Percentiles rank a stretch among this genome's conserved stretches.
These are phyloP conservation scores for Tragulus kanchil DNA, from an alignment of 2,113 vertebrate genomes.

Conservation along the genomic window DNA sequence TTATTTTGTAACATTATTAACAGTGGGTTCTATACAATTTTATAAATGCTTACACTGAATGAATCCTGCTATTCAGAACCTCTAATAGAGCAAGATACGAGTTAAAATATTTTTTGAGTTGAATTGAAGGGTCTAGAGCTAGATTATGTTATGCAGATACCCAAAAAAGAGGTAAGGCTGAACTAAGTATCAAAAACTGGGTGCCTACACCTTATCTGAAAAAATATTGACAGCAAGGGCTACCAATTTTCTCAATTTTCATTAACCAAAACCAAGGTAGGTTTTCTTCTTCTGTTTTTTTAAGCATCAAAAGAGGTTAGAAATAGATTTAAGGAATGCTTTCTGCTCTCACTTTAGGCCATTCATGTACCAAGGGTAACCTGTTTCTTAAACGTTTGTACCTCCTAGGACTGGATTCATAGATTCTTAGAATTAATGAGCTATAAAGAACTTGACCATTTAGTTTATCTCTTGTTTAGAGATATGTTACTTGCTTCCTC, in stretches of 20 bases:
- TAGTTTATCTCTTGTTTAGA: not conserved
- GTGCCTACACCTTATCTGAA: not conserved
- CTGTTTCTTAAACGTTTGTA: not conserved
- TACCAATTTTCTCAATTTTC: not conserved
- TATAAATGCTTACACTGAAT: not conserved
- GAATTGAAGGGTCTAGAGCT: not conserved
- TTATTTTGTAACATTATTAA: not conserved
- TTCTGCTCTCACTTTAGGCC: not conserved
- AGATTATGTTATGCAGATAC: not conserved
- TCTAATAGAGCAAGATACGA: not conserved
- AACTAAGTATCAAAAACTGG: not conserved
- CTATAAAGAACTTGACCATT: not conserved
- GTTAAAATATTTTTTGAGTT: not conserved
- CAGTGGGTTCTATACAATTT: not conserved
- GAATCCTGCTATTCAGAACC: not conserved
- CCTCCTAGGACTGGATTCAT: not conserved
- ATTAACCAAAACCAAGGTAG: not conserved
- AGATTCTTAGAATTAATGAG: constrained; percentile 12
- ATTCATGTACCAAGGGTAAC: not conserved
- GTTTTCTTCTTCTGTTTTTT: not conserved
- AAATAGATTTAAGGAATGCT: not conserved
- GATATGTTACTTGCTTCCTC: not conserved
- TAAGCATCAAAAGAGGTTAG: not conserved
- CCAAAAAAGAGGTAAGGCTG: not conserved
- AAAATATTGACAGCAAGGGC: not conserved